Evolutionary conservation across 2,888 invertebrate genomes (phyloP), one percentile per base, ranked within the genome.

Genomic region (Boloria selene): DNA sequence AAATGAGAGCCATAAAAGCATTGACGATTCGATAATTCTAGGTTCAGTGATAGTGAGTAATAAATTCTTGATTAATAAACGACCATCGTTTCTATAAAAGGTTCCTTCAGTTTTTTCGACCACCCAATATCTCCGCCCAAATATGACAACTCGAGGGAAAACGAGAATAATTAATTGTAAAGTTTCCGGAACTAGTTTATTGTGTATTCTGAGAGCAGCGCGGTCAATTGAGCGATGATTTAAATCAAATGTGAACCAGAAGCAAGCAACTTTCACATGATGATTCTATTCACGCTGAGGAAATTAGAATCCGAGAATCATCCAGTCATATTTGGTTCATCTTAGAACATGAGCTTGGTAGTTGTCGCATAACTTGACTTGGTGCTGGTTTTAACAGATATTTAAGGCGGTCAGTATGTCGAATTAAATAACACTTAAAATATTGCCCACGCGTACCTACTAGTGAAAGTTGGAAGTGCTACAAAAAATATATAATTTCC

Each of bases 401-500:
- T 75, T 75, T 74, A 80, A 79, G 77, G 77, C 78, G 85, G 84
- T 82, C 82, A 88, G 80, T 83, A 75, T 84, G 85, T 78, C 82
- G 79, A 81, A 85, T 87, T 86, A 85, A 87, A 85, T 84, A 87
- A 87, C 78, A 81, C 78, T 82, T 82, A 78, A 85, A 81, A 85
- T 81, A 81, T 81, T 80, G 74, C 79, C 82, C 78, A 79, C 80
- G 74, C 76, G 73, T 69, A 64, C n/a, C n/a, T n/a, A n/a, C 68
- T 72, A 85, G 87, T 85, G 87, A 88, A 88, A 87, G 87, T 83
- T 77, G 75, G 69, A 68, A 72, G 74, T 74, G 77, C 74, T 77
- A 78, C 76, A 75, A 78, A 77, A 49, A 79, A 77, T 77, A 76
- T 79, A 75, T 71, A 74, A 78, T 77, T 78, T 78, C 79, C 73